These are phyloP conservation scores for Procambarus virginalis DNA, from an alignment of 1,140 invertebrate species.

Conservation along the genomic window DNA sequence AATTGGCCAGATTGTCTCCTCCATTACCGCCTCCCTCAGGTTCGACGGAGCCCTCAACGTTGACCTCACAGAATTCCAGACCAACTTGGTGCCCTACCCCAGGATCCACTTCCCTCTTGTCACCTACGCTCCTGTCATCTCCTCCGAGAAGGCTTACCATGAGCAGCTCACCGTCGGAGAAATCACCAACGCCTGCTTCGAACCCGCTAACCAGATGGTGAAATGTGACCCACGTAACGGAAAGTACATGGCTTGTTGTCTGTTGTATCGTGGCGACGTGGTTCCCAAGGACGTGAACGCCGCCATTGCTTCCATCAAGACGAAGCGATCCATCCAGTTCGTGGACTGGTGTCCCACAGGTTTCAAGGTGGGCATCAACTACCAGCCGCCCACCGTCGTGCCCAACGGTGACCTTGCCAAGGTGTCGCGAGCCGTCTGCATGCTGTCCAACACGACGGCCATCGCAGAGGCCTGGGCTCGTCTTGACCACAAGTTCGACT, in stretches of 20 bases:
- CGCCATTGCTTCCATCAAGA: conserved; percentile 64
- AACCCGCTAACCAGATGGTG: conserved; percentile 64
- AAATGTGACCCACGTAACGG: conserved; percentile 64
- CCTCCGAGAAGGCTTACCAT: conserved; percentile 61
- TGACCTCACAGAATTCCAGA: conserved; percentile 61
- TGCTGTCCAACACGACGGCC: conserved; percentile 64
- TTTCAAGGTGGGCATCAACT: conserved; percentile 65
- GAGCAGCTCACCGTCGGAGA: conserved; percentile 60
- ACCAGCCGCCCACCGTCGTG: conserved; percentile 61
- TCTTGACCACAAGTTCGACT: conserved; percentile 64
- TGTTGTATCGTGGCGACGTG: conserved; percentile 57
- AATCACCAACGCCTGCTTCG: conserved; percentile 64
- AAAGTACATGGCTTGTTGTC: conserved; percentile 64
- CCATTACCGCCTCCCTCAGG: conserved; percentile 61
- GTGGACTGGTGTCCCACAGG: conserved; percentile 64
- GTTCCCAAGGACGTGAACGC: conserved; percentile 64
- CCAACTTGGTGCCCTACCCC: conserved; percentile 64
- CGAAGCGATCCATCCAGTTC: conserved; percentile 64
- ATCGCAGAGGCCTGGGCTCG: conserved; percentile 63
- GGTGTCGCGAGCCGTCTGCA: conserved; percentile 60
- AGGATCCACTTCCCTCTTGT: conserved; percentile 64
- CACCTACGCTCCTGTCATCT: conserved; percentile 63
- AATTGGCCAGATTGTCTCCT: conserved; percentile 61
- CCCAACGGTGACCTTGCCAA: conserved; percentile 62
- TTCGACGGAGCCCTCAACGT: conserved; percentile 63